Conservation (phyloP, 2,797 vertebrate species). For the Scolopax rusticola region DNA sequence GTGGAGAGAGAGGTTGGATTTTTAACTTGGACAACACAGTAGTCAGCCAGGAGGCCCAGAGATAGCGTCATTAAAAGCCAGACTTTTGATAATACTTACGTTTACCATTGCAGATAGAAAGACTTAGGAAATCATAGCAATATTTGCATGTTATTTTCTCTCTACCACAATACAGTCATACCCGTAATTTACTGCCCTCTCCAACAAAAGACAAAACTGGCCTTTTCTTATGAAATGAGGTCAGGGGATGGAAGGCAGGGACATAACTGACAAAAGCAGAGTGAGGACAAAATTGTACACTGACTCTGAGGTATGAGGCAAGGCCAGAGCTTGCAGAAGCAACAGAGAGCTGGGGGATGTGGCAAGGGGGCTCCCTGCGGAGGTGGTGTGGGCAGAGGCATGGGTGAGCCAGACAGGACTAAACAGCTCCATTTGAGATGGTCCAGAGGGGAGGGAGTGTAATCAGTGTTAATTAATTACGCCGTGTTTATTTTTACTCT, state of each 20-base stretch:
- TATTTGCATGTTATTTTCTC: neutral
- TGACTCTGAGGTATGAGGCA: rapidly evolving
- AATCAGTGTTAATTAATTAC: conserved; percentile 64
- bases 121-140: neutral
- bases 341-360: neutral
- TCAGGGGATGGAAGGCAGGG: neutral
- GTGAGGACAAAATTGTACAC: neutral
- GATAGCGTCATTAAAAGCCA: neutral
- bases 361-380: neutral
- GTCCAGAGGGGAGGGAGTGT: conserved; percentile 30
- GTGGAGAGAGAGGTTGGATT: neutral
- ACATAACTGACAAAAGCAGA: neutral
- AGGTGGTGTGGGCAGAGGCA: neutral
- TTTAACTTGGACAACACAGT: neutral
- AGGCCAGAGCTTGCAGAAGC: neutral
- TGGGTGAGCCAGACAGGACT: neutral
- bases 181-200: neutral
- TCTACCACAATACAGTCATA: neutral
- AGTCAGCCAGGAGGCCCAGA: neutral
- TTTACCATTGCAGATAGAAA: neutral
- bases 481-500: conserved; percentile 60
- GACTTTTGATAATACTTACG: neutral
- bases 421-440: neutral
- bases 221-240: neutral
- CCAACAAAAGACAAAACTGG: neutral